Base-by-base conservation (phyloP, 1,140 invertebrate species). In the Meteorus sp. region DNA sequence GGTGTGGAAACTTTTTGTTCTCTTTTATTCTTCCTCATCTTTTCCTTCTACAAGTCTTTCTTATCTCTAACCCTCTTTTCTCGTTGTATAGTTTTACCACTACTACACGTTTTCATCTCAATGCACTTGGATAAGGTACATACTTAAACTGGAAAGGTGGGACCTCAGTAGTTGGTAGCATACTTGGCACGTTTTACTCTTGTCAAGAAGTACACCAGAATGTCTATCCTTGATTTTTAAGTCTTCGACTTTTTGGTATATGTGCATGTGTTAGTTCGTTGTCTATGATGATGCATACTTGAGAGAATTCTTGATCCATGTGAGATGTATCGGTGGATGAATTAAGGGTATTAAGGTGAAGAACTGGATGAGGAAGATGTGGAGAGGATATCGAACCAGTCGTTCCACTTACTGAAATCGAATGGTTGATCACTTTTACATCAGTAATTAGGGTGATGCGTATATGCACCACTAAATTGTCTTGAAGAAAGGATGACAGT, bases 151-250 rank as follows among this genome's bases (percentile, higher is more conserved):
- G n/a, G n/a, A n/a, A n/a, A n/a, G n/a, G n/a, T n/a, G n/a, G n/a
- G n/a, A n/a, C n/a, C n/a, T n/a, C n/a, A n/a, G 9, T 2, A n/a
- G 22, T 31, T 25, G 11, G 11, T 48, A 33, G 35, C 51, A 50
- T 56, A 62, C 63, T 64, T 51, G 63, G 61, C 60, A 64, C 60
- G 56, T 62, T 64, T 59, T 57, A 33, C 52, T 19, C 33, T 53
- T 41, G 15, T 22, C 51, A 23, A 57, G 55, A 60, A 65, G 62
- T 62, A 51, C 63, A 48, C 35, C 15, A 27, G 27, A 33, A 50
- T 50, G 11, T 13, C 47, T 3, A 50, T 50, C n/a, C 35, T 37
- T 25, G 20, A 53, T 53, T 53, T 27, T 41, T 39, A 53, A 53
- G 51, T 13, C 15, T 53, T n/a, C n/a, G n/a, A n/a, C n/a, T n/a